phyloP scores from a whole-genome alignment of 2,888 invertebrate genomes.

The Chymomyza fuscimana region DNA sequence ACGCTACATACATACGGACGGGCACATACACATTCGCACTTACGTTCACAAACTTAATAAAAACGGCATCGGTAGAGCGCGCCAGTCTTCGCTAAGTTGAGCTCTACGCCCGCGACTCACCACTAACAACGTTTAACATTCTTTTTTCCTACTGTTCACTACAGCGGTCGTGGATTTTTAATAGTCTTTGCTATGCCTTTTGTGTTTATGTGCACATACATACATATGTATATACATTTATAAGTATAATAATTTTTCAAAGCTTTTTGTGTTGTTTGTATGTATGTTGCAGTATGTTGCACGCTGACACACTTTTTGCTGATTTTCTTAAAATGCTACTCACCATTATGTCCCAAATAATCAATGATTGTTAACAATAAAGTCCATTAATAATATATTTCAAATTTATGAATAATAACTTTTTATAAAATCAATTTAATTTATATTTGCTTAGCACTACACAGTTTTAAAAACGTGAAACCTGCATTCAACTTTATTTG shows the following conservation, averaged over 20 bases:
- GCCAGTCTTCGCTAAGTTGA: not conserved
- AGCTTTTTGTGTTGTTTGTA: slow-evolving; percentile 47
- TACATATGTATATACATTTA: not conserved
- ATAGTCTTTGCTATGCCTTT: slow-evolving; percentile 27
- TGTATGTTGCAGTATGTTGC: slow-evolving; percentile 9
- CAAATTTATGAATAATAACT: not conserved
- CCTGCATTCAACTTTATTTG: not conserved
- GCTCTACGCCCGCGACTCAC: not conserved
- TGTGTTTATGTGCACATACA: slow-evolving; percentile 15
- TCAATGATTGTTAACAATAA: not conserved
- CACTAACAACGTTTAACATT: not conserved
- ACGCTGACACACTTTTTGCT: slow-evolving; percentile 43
- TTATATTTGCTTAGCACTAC: not conserved
- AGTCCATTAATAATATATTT: not conserved
- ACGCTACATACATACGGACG: not conserved
- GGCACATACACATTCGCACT: not conserved
- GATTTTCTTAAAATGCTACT: slow-evolving; percentile 38
- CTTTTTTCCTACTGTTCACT: not conserved
- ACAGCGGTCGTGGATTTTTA: slow-evolving; percentile 44
- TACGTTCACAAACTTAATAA: slow-evolving; percentile 14
- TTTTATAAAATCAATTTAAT: not conserved
- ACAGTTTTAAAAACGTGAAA: not conserved
- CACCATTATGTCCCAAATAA: slow-evolving; percentile 54
- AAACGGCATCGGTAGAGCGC: not conserved
- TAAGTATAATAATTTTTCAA: slow-evolving; percentile 55